A percentile compares a stretch with the other conserved stretches of the same genome.
Conservation (phyloP, 2,888 invertebrate species). For the Drosophila subquinaria region DNA sequence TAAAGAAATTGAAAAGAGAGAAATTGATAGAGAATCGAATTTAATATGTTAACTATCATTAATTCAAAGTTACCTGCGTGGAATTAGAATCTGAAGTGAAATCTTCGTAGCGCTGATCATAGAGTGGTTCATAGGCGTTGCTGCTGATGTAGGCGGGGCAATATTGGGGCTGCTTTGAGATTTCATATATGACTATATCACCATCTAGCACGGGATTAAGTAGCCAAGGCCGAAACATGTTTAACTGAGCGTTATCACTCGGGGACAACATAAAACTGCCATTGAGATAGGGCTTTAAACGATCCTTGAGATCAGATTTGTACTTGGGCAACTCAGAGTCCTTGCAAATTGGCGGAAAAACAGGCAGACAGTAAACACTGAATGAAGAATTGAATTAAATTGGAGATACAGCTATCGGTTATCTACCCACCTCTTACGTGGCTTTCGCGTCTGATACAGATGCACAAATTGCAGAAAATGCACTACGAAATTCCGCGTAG, state of each 20-base stretch:
- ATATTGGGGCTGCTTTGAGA: not conserved
- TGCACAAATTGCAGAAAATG: constrained; percentile 30
- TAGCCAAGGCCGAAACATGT: constrained; percentile 26
- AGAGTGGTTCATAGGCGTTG: constrained; percentile 39
- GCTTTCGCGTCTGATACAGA: not conserved
- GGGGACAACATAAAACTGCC: not conserved
- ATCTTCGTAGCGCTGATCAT: constrained; percentile 34
- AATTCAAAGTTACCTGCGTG: constrained; percentile 18
- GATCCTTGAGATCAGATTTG: constrained; percentile 25
- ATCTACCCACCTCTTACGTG: constrained; percentile 27
- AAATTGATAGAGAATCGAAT: too few species aligned
- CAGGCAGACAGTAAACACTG: constrained; percentile 53
- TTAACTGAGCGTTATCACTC: not conserved
- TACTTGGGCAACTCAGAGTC: constrained; percentile 20
- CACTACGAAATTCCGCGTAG: constrained; percentile 21
- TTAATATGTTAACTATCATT: too few species aligned
- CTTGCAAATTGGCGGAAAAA: constrained; percentile 22
- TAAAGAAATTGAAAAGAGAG: too few species aligned
- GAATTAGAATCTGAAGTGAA: constrained; percentile 11
- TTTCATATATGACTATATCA: constrained; percentile 3
- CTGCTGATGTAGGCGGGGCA: constrained; percentile 43
- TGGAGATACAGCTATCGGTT: too few species aligned
- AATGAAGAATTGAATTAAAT: not conserved
- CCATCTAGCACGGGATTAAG: constrained; percentile 1
- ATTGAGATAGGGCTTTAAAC: constrained; percentile 14